These are phyloP conservation scores for Microcebus lehilahytsara DNA, from an alignment of 2,113 vertebrate genomes.

Conservation along the genomic window DNA sequence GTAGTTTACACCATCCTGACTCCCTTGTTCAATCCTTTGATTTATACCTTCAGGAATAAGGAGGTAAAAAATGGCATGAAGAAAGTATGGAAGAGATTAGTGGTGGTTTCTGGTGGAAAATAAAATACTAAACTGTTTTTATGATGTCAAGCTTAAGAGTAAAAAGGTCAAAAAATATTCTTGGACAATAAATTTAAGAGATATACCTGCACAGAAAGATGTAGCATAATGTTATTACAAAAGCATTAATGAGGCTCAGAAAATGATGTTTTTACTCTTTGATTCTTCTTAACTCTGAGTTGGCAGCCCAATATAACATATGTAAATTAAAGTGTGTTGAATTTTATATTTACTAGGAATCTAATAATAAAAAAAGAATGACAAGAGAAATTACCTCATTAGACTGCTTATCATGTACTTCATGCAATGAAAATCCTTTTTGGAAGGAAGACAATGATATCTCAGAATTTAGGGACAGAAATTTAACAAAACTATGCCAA, in stretches of 20 bases:
- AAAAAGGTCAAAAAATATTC: neutral
- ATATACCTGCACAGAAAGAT: accelerated
- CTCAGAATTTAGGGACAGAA: no score
- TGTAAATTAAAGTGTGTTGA: neutral
- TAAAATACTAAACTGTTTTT: neutral
- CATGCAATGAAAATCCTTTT: no score
- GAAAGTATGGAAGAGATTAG: slow-evolving; percentile 13
- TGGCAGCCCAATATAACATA: neutral
- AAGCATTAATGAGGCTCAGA: no score
- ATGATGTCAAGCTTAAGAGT: neutral
- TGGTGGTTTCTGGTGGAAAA: neutral
- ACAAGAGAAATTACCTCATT: neutral
- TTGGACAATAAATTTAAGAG: neutral
- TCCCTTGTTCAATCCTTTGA: slow-evolving; percentile 68
- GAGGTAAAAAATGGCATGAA: slow-evolving; percentile 59
- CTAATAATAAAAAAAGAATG: neutral
- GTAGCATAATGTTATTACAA: neutral
- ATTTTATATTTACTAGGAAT: neutral
- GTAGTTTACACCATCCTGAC: slow-evolving; percentile 61
- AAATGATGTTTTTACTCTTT: neutral
- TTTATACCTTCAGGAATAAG: slow-evolving; percentile 65
- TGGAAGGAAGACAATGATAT: no score
- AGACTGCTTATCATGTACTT: no score
- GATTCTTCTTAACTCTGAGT: neutral
- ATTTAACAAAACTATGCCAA: no score